Base-by-base conservation (phyloP, 2,888 invertebrate genomes). In the Aricia artaxerxes region DNA sequence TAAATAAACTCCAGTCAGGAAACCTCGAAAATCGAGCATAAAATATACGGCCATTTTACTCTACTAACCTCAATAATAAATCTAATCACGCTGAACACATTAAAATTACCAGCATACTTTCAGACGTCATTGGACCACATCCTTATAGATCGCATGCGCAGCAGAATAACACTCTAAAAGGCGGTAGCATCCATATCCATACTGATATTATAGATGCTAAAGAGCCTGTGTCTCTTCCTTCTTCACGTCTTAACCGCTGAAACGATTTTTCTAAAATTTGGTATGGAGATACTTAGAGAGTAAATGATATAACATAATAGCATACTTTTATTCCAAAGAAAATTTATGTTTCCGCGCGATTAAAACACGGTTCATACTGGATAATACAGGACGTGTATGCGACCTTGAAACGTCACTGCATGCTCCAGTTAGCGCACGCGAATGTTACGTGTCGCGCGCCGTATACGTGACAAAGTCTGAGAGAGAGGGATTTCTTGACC, bases 351-450 rank as follows among this genome's bases (percentile, higher is more conserved):
- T 24, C 24, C 24, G 24, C 24, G 24, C 24, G 24, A 24, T 24
- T 24, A 24, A 24, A 24, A 24, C 24, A 24, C 24, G 24, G 24
- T 24, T 24, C 16, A 61, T 16, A 69, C 69, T 38, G 69, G 69
- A 35, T 38, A 5, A 38, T 69, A 75, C 75, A 31, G 75, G 49
- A 76, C 76, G 31, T 13, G 2, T 35, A 31, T 5, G 1, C 76
- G 57, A 76, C 53, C 76, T 76, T 76, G 49, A 44, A 35, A 76
- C 76, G 53, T 57, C 76, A 76, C 35, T 31, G 4, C 75, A n/a
- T 53, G 76, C 76, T 76, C 76, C 76, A 76, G 49, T 76, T 76
- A 57, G 13, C 35, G 76, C 76, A 53, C 76, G 76, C 53, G 57
- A 53, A 31, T 49, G 75, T 75, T 31, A 31, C 75, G 53, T 49